phyloP scores from a whole-genome alignment of 2,888 invertebrate species.

The Nebria brevicollis region DNA sequence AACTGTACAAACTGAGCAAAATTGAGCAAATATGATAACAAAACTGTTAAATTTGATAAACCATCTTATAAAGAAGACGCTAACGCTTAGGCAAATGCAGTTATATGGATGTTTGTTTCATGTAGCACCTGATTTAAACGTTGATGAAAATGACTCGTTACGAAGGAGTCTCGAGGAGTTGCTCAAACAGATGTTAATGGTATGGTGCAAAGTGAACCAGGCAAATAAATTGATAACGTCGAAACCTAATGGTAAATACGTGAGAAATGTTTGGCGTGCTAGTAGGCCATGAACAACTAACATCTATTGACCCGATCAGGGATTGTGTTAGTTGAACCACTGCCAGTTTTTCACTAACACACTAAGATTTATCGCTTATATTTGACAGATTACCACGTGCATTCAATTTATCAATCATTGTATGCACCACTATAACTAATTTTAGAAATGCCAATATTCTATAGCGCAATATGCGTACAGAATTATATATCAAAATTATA shows the following conservation, averaged over 20 bases:
- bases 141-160: slow-evolving; percentile 63
- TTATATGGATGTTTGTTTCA: background rate
- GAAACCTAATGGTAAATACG: slow-evolving; percentile 61
- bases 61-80: too few relatives aligned
- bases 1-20: background rate
- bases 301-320: slow-evolving; percentile 23
- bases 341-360: slow-evolving; percentile 13
- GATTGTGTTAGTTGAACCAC: slow-evolving; percentile 9
- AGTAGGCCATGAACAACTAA: slow-evolving; percentile 41
- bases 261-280: slow-evolving; percentile 23
- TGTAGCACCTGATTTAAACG: slow-evolving; percentile 51
- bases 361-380: slow-evolving; percentile 15
- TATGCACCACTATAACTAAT: background rate
- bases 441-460: too few relatives aligned
- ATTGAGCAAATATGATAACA: background rate
- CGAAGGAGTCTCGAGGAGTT: slow-evolving; percentile 79
- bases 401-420: background rate
- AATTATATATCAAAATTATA: too few relatives aligned
- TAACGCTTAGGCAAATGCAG: too few relatives aligned
- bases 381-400: slow-evolving; percentile 10
- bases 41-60: background rate
- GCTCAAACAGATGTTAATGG: slow-evolving; percentile 81
- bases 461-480: too few relatives aligned
- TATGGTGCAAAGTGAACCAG: slow-evolving; percentile 83
- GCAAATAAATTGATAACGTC: slow-evolving; percentile 73